These are phyloP conservation scores for Arbacia lixula DNA, from an alignment of 53 echinoderm and acorn worm species.

Conservation along the genomic window DNA sequence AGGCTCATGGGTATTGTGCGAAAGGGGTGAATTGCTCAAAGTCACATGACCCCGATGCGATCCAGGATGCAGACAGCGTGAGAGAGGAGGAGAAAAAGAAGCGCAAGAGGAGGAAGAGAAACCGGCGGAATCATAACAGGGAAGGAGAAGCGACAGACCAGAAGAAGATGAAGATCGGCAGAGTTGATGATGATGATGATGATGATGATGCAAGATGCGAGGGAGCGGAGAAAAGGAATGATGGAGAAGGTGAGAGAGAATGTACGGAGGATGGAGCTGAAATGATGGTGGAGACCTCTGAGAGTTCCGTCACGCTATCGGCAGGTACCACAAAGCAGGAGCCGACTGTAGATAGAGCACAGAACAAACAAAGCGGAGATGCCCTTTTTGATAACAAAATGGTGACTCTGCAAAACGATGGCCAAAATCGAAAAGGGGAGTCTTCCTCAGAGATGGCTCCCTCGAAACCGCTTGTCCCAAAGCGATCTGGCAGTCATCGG, in stretches of 20 bases:
- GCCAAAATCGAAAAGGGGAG: not conserved
- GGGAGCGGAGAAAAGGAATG: not conserved
- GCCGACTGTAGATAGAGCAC: not conserved
- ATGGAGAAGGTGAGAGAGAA: not conserved
- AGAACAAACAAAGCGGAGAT: not conserved
- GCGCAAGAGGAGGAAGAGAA: conserved; percentile 69
- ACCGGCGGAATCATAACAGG: conserved; percentile 32
- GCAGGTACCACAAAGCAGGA: not conserved
- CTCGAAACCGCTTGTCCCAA: not conserved
- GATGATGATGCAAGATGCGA: not conserved
- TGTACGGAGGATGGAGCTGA: not conserved
- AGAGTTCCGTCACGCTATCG: not conserved
- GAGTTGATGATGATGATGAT: conserved; percentile 4
- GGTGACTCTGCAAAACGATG: not conserved
- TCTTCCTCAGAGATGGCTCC: not conserved
- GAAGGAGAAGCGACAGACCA: conserved; percentile 40
- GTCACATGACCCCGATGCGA: conserved; percentile 87
- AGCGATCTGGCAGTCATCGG: conserved; percentile 70
- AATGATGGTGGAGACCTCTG: not conserved
- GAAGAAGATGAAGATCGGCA: conserved; percentile 10
- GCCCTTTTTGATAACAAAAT: no score
- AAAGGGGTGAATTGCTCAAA: conserved; percentile 72
- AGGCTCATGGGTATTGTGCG: conserved; percentile 86
- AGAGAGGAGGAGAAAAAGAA: conserved; percentile 71
- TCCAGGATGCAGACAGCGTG: conserved; percentile 76